phyloP scores from a whole-genome alignment of 2,113 vertebrate species.

The Rhegmatorhina hoffmannsi region DNA sequence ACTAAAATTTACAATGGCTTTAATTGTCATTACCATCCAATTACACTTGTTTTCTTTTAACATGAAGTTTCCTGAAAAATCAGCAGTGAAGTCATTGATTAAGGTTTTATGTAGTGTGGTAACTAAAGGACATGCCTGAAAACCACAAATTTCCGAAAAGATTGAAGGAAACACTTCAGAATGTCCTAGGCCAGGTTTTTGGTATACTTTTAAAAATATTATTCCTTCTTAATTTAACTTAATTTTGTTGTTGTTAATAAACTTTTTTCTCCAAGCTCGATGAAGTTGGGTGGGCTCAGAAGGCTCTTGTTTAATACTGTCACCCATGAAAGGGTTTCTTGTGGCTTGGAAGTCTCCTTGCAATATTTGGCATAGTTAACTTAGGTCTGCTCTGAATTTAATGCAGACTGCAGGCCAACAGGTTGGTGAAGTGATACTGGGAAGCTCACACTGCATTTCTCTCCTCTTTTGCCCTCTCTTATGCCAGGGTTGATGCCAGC shows the following conservation, averaged over 20 bases:
- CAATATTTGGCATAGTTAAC: not conserved
- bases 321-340: not conserved
- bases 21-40: not conserved
- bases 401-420: not conserved
- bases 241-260: not conserved
- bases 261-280: not conserved
- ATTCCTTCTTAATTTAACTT: not conserved
- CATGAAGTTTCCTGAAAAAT: not conserved
- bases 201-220: not conserved
- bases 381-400: constrained; percentile 9
- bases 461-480: not conserved
- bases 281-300: not conserved
- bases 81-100: not conserved
- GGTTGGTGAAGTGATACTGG: not conserved
- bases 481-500: not conserved
- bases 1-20: not conserved
- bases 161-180: not conserved
- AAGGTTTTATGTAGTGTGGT: not conserved
- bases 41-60: not conserved
- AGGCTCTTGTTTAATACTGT: not conserved
- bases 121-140: not conserved
- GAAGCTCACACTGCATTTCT: not conserved
- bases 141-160: not conserved
- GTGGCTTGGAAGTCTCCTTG: not conserved
- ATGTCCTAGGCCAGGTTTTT: not conserved